Percentiles rank a stretch among this genome's conserved stretches.
These are phyloP conservation scores for Cyaniris semiargus DNA, from an alignment of 2,888 invertebrate species.

Conservation along the genomic window DNA sequence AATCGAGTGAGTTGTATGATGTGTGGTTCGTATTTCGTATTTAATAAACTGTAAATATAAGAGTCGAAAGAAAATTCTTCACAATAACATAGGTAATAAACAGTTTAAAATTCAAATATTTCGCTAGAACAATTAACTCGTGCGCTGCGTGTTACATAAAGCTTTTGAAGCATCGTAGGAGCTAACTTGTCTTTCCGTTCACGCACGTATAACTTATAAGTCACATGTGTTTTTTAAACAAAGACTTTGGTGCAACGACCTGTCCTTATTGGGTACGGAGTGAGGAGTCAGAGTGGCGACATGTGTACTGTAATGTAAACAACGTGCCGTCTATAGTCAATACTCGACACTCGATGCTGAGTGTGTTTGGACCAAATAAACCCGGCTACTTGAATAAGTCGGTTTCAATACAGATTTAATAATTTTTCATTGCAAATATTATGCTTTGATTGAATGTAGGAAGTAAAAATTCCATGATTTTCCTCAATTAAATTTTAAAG, in stretches of 20 bases:
- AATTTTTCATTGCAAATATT: background rate
- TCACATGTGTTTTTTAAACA: conserved; percentile 71
- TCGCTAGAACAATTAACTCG: conserved; percentile 41
- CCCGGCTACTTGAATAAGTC: background rate
- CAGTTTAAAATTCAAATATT: too few relatives aligned
- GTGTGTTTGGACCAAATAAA: conserved; percentile 9
- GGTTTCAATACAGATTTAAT: background rate
- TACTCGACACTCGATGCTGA: background rate
- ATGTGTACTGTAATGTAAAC: conserved; percentile 38
- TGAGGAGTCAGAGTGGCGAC: conserved; percentile 49
- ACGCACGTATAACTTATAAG: conserved; percentile 55
- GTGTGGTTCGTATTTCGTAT: background rate
- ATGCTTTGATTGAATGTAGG: background rate
- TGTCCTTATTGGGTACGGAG: conserved; percentile 68
- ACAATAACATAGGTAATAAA: background rate
- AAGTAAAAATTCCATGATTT: background rate
- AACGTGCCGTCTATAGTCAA: conserved; percentile 23
- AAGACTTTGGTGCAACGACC: conserved; percentile 70
- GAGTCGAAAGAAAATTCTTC: background rate
- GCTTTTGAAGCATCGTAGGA: conserved; percentile 58
- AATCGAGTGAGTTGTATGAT: background rate
- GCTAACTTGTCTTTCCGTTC: conserved; percentile 61
- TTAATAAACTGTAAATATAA: background rate
- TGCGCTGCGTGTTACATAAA: conserved; percentile 48
- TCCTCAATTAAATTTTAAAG: background rate